Conservation (phyloP, 2,797 vertebrate species). For the Amazona ochrocephala region DNA sequence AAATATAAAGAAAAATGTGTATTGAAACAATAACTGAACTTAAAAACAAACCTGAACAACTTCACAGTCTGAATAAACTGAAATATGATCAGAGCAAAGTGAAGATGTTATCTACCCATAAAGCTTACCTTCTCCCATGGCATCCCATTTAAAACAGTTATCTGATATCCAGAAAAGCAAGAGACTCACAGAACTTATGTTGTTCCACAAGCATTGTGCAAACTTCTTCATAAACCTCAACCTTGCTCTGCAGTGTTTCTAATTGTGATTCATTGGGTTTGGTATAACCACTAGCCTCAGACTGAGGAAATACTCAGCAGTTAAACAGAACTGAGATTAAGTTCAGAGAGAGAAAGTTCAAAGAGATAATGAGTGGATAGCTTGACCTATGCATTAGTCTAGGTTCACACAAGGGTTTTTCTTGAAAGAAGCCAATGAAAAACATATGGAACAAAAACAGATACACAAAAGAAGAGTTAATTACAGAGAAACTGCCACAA, state of each 20-base stretch:
- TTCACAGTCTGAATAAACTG: neutral
- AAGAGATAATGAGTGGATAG: fast-evolving
- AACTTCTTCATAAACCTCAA: constrained; percentile 2
- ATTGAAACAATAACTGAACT: neutral
- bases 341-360: neutral
- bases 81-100: neutral
- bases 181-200: neutral
- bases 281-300: constrained; percentile 59
- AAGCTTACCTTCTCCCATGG: neutral
- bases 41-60: neutral
- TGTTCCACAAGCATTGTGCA: constrained; percentile 7
- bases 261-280: neutral
- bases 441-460: neutral
- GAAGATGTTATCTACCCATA: constrained; percentile 6
- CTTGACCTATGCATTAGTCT: neutral
- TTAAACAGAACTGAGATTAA: neutral
- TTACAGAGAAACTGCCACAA: neutral
- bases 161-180: constrained; percentile 23
- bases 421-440: neutral
- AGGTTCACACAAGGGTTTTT: neutral
- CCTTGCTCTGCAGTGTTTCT: neutral
- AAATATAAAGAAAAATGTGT: neutral
- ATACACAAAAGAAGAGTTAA: neutral
- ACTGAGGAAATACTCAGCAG: constrained; percentile 27
- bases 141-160: constrained; percentile 12